Evolutionary conservation across 2,888 invertebrate genomes (phyloP).

Genomic region (Andrena hattorfiana): DNA sequence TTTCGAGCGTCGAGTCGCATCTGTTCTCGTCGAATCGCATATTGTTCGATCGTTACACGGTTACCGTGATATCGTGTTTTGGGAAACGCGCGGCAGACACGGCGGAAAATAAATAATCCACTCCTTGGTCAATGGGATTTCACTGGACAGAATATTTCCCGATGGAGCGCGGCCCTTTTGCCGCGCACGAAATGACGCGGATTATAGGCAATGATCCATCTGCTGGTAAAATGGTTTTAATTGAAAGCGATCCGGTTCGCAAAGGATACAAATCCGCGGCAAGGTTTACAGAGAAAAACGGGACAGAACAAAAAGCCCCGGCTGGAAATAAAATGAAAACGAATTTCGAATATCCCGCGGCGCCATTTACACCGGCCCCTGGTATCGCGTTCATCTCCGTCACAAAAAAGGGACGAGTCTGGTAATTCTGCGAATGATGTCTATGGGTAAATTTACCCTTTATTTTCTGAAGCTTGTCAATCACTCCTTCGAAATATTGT

Average conservation of each 20-base stretch:
- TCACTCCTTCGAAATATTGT: no score
- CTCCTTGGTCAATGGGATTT: not conserved
- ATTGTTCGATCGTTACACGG: not conserved
- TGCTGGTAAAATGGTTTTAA: slow-evolving; percentile 22
- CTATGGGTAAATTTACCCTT: not conserved
- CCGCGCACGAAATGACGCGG: not conserved
- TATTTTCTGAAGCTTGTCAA: no score
- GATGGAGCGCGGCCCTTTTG: not conserved
- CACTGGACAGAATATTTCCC: not conserved
- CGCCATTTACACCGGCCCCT: not conserved
- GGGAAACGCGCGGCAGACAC: not conserved
- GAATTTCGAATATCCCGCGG: slow-evolving; percentile 14
- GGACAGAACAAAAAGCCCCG: not conserved
- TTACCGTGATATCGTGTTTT: not conserved
- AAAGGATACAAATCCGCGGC: not conserved
- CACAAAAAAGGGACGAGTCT: no score
- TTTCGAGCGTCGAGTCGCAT: not conserved
- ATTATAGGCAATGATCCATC: slow-evolving; percentile 11
- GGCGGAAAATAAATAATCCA: slow-evolving; percentile 26
- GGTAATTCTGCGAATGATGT: not conserved
- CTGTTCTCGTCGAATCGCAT: not conserved
- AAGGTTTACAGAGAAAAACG: not conserved
- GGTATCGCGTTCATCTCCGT: not conserved
- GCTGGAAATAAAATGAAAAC: slow-evolving; percentile 7
- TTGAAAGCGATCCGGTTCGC: not conserved